Evolutionary conservation across 64 coral and sea anemone genomes (phyloP).

Genomic region (Dendrophyllia cribrosa): DNA sequence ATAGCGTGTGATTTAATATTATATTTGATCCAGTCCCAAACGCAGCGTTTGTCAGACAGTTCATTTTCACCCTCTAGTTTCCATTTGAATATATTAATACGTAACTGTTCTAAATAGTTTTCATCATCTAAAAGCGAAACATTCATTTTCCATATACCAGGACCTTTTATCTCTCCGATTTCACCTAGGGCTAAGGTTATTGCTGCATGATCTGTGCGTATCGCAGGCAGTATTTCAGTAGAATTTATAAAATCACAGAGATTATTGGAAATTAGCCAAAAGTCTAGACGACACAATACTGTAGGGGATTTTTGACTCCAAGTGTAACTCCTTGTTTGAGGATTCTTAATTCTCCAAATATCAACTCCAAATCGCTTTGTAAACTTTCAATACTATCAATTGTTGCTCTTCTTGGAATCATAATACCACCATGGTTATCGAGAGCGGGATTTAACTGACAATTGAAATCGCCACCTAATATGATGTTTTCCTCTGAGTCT

Average conservation of each 20-base stretch:
- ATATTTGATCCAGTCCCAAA: no score
- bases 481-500: slow-evolving; percentile 3
- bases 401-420: slow-evolving; percentile 9
- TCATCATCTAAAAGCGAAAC: no score
- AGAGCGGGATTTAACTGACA: slow-evolving; percentile 5
- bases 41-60: no score
- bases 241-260: neutral
- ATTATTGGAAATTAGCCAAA: slow-evolving; percentile 26
- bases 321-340: neutral
- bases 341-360: slow-evolving; percentile 43
- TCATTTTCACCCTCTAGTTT: no score
- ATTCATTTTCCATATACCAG: no score
- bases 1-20: no score
- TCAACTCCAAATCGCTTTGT: slow-evolving; percentile 6
- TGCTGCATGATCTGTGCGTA: no score
- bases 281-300: slow-evolving; percentile 39
- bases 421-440: slow-evolving; percentile 30
- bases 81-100: no score
- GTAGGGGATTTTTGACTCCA: slow-evolving; percentile 9
- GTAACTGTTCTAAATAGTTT: no score
- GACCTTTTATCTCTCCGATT: no score
- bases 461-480: slow-evolving; percentile 14
- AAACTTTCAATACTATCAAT: slow-evolving; percentile 29
- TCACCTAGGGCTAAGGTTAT: no score
- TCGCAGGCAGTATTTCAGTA: no score